Evolutionary conservation across 2,888 invertebrate genomes (phyloP).

Genomic region (Palloptera scutellata): DNA sequence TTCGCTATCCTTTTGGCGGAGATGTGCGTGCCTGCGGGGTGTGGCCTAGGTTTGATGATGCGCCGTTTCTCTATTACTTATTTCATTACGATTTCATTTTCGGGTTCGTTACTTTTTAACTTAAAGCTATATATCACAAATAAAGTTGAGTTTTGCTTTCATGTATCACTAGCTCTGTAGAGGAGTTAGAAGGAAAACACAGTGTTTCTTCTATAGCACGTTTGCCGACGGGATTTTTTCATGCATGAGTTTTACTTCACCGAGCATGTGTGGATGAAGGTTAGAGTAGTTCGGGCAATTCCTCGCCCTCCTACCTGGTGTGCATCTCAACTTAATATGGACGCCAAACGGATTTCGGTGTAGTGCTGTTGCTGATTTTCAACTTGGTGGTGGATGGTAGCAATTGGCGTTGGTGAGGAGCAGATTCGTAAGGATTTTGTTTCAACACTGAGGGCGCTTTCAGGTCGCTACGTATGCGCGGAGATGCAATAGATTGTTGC

Average conservation of each 20-base stretch:
- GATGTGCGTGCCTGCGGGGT: neutral
- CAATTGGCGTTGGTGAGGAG: constrained; percentile 50
- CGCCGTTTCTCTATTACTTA: neutral
- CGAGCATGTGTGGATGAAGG: neutral
- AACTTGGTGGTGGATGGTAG: constrained; percentile 70
- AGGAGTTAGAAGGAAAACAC: neutral
- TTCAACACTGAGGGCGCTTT: constrained; percentile 71
- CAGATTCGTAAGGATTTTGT: constrained; percentile 63
- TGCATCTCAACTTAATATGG: constrained; percentile 68
- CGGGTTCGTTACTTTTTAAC: constrained; percentile 37
- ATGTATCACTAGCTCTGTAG: constrained; percentile 28
- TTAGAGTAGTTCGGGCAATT: neutral
- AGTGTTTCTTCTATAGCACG: constrained; percentile 23
- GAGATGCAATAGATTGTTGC: constrained; percentile 68
- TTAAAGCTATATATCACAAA: constrained; percentile 60
- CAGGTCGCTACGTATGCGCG: constrained; percentile 66
- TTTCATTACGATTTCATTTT: neutral
- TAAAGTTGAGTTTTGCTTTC: constrained; percentile 29
- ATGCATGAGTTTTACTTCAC: neutral
- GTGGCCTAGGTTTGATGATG: neutral
- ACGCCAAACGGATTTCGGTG: constrained; percentile 77
- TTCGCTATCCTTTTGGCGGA: too few relatives aligned
- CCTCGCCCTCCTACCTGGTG: neutral
- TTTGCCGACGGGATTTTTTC: constrained; percentile 30
- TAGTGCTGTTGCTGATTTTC: constrained; percentile 54